phyloP scores from a whole-genome alignment of 2,797 vertebrate genomes.

The Enteromius fasciolatus region DNA sequence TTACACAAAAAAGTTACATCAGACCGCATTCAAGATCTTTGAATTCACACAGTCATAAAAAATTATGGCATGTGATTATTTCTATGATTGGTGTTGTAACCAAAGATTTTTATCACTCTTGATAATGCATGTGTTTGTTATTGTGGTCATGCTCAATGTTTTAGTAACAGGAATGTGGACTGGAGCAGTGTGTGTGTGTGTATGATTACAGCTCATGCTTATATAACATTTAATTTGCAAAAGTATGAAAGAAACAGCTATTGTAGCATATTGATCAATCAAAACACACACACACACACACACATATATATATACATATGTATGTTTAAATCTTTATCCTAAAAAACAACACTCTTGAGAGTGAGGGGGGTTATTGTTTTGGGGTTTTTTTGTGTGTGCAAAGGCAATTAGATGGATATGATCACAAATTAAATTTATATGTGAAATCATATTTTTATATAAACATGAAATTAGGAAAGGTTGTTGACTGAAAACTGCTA shows the following conservation, averaged over 20 bases:
- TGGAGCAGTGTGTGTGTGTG: background rate
- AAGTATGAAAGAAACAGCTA: background rate
- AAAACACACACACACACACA: background rate
- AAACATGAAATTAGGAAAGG: background rate
- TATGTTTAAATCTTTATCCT: background rate
- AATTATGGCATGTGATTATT: background rate
- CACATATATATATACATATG: too few species aligned
- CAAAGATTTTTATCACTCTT: background rate
- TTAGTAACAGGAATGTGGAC: background rate
- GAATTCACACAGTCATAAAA: slow-evolving; percentile 12
- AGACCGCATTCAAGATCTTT: background rate
- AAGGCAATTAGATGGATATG: background rate
- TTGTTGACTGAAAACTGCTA: background rate
- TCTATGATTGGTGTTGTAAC: slow-evolving; percentile 4
- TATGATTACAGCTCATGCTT: background rate
- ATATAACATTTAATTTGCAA: background rate
- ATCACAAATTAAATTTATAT: background rate
- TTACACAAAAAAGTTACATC: background rate
- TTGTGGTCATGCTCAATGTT: slow-evolving; percentile 28
- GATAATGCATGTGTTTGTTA: slow-evolving; percentile 24
- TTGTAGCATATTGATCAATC: background rate
- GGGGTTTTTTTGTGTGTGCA: background rate
- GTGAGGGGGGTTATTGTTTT: background rate
- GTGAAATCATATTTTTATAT: background rate
- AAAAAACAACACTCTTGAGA: background rate